Percentiles rank a stretch among this genome's conserved stretches.
Evolutionary conservation across 2,888 invertebrate genomes (phyloP).

Genomic region (Prenolepis imparis): DNA sequence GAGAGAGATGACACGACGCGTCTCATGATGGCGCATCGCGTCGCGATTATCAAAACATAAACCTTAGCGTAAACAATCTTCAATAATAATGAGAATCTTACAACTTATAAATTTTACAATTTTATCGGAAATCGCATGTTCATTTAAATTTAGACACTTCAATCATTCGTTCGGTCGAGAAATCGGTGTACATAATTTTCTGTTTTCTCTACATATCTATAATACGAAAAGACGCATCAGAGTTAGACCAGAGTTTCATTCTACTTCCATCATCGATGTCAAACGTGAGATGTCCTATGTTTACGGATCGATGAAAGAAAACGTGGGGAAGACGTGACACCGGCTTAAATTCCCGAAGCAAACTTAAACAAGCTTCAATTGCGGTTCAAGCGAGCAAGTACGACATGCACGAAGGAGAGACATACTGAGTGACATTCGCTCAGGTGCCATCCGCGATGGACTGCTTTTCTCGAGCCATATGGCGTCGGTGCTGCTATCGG

Average conservation of each 20-base stretch:
- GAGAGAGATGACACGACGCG: background rate
- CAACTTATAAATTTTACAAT: background rate
- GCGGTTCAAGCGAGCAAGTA: background rate
- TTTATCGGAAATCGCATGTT: background rate
- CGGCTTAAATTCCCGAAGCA: background rate
- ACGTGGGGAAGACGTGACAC: background rate
- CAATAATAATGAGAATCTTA: background rate
- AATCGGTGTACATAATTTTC: background rate
- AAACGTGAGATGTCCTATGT: background rate
- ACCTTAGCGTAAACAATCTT: conserved; percentile 27
- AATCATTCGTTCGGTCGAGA: background rate
- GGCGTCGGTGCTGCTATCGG: conserved; percentile 76
- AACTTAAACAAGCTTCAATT: too few relatives aligned
- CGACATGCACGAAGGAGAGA: conserved; percentile 39
- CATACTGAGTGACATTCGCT: conserved; percentile 74
- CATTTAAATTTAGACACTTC: background rate
- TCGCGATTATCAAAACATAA: conserved; percentile 22
- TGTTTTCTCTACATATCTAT: background rate
- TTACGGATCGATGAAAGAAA: background rate
- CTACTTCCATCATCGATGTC: background rate
- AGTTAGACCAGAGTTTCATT: background rate
- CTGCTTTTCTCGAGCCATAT: conserved; percentile 76
- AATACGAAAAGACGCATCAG: background rate
- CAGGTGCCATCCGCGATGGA: conserved; percentile 69
- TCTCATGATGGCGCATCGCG: background rate